Percentiles rank a stretch among this genome's conserved stretches.
These are phyloP conservation scores for Agrotis puta DNA, from an alignment of 2,888 invertebrate species.

Conservation along the genomic window DNA sequence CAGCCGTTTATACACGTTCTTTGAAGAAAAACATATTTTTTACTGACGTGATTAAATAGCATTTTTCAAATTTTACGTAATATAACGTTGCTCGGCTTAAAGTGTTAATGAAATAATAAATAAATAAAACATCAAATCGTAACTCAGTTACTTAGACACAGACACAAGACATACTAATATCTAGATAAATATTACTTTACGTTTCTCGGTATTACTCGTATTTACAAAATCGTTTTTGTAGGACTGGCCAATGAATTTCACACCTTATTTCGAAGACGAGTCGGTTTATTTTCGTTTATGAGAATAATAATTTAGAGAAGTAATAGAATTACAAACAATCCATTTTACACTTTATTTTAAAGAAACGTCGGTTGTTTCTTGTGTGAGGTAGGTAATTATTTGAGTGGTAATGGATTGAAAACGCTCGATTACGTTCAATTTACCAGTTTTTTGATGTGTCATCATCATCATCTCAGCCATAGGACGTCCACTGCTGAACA, in stretches of 20 bases:
- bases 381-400: background rate
- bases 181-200: conserved; percentile 25
- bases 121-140: conserved; percentile 26
- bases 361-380: rapidly evolving
- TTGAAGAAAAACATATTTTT: too few relatives aligned
- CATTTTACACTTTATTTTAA: background rate
- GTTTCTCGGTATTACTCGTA: background rate
- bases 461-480: too few relatives aligned
- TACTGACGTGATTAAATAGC: too few relatives aligned
- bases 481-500: too few relatives aligned
- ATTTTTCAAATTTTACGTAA: too few relatives aligned
- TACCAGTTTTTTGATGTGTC: conserved; percentile 14
- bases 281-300: background rate
- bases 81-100: too few relatives aligned
- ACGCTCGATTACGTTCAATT: background rate
- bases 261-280: rapidly evolving
- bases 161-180: conserved; percentile 22
- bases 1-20: too few relatives aligned
- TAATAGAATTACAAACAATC: background rate
- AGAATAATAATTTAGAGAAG: too few relatives aligned
- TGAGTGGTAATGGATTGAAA: background rate
- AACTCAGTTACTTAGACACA: conserved; percentile 20
- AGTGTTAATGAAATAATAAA: background rate
- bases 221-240: conserved; percentile 28
- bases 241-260: background rate